phyloP scores from a whole-genome alignment of 2,888 invertebrate species.

The Calameuta filiformis region DNA sequence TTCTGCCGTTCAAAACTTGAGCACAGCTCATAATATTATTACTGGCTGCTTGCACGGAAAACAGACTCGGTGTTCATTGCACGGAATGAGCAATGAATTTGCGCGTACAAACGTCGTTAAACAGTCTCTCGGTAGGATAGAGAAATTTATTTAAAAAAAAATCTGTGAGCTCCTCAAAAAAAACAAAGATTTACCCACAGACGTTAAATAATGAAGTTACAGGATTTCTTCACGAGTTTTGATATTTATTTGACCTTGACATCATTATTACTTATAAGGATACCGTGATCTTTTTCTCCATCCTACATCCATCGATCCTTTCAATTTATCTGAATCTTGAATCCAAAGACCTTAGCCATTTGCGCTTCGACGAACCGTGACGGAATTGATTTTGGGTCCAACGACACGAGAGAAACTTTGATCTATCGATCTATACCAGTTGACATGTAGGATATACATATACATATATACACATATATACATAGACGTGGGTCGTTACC shows the following conservation, averaged over 20 bases:
- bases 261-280: not conserved
- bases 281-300: not conserved
- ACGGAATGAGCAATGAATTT: conserved; percentile 17
- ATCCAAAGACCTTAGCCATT: not conserved
- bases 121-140: not conserved
- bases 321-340: not conserved
- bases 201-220: conserved; percentile 3
- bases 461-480: not conserved
- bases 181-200: not conserved
- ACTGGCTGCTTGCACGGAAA: conserved; percentile 23
- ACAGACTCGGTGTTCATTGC: conserved; percentile 14
- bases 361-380: not conserved
- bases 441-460: not conserved
- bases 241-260: not conserved
- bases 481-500: conserved; percentile 44
- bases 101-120: conserved; percentile 27
- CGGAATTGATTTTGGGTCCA: not conserved
- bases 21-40: conserved; percentile 16
- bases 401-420: not conserved
- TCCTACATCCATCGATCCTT: not conserved
- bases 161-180: not conserved
- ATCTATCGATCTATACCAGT: not conserved
- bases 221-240: conserved; percentile 6
- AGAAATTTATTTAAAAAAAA: conserved; percentile 23
- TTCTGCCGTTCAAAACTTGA: not conserved